A percentile compares a stretch with the other conserved stretches of the same genome.
These are phyloP conservation scores for Aromia moschata DNA, from an alignment of 2,888 invertebrate genomes.

Conservation along the genomic window DNA sequence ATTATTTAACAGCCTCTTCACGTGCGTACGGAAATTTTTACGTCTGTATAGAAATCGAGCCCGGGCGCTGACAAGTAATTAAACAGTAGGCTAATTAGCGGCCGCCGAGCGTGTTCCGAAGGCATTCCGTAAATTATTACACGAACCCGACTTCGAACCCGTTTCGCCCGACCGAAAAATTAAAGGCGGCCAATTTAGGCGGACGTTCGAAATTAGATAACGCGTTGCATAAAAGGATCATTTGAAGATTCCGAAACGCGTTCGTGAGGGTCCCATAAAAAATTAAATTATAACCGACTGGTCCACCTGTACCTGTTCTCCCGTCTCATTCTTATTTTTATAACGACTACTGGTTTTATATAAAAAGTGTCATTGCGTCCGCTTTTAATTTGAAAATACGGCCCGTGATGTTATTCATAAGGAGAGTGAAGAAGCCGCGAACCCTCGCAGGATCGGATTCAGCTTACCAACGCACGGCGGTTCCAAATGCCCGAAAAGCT, in stretches of 20 bases:
- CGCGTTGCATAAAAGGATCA: slow-evolving; percentile 48
- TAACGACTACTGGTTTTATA: slow-evolving; percentile 63
- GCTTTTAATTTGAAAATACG: slow-evolving; percentile 63
- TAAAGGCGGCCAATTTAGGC: slow-evolving; percentile 38
- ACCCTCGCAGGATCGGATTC: no score
- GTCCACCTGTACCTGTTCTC: slow-evolving; percentile 47
- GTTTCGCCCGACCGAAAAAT: slow-evolving; percentile 22
- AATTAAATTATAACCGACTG: slow-evolving; percentile 50
- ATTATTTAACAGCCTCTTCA: no score
- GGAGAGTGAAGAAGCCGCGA: no score
- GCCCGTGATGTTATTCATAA: slow-evolving; percentile 54
- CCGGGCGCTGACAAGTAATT: not conserved
- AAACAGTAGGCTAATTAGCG: not conserved
- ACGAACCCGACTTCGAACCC: slow-evolving; percentile 1
- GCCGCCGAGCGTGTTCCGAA: not conserved
- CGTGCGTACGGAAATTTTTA: no score
- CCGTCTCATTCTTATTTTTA: slow-evolving; percentile 53
- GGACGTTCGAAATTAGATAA: slow-evolving; percentile 47
- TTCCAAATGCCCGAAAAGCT: no score
- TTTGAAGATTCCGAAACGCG: slow-evolving; percentile 53
- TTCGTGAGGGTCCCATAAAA: slow-evolving; percentile 52
- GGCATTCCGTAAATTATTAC: not conserved
- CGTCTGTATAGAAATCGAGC: no score
- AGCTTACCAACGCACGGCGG: no score
- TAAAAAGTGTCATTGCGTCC: slow-evolving; percentile 61